Base-by-base conservation (phyloP, 2,113 vertebrate species). In the Gobio gobio region DNA sequence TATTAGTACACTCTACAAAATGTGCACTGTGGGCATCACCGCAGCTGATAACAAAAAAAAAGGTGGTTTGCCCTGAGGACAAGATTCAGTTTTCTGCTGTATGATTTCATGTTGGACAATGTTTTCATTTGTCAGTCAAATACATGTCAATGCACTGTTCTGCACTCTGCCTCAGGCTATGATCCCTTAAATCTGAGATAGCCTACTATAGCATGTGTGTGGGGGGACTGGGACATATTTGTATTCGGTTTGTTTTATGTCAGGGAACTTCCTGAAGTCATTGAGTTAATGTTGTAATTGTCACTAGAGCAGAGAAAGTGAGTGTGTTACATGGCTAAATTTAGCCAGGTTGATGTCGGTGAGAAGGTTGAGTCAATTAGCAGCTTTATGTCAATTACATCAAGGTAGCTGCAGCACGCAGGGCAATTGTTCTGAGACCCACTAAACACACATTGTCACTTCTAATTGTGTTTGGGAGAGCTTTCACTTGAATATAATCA, bases 51-150 rank as follows among this genome's bases (percentile, higher is more conserved):
- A 45, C 24, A 63, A 63, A 74, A 47, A 51, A 61, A 45, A 43
- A 20, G 4, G 45, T 26, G 0, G 18, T 29, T 81, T 51, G 59
- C 47, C 78, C 78, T 29, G 16, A 66, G 45, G 45, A 33, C 24
- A 66, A 66, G 43, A 81, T 33, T 81, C 61, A 13, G 16, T 22
- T 63, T 85, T 61, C 84, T 58, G 45, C 43, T 72, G 5, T 79
- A 79, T 80, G 64, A 73, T 80, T 85, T 73, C 24, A 45, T 73
- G n/a, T 80, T 24, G 43, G 54, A 51, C n/a, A 29, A 8, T 26
- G 10, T 81, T 40, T 18, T 78, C 16, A 59, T 83, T 74, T 84
- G 82, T 26, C 56, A 74, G 49, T 29, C 79, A 82, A 82, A 82
- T 82, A 24, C 56, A 68, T 80, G 36, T 43, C 56, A 79, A 58